phyloP scores from a whole-genome alignment of 1,140 invertebrate species.

The Notospermus geniculatus region DNA sequence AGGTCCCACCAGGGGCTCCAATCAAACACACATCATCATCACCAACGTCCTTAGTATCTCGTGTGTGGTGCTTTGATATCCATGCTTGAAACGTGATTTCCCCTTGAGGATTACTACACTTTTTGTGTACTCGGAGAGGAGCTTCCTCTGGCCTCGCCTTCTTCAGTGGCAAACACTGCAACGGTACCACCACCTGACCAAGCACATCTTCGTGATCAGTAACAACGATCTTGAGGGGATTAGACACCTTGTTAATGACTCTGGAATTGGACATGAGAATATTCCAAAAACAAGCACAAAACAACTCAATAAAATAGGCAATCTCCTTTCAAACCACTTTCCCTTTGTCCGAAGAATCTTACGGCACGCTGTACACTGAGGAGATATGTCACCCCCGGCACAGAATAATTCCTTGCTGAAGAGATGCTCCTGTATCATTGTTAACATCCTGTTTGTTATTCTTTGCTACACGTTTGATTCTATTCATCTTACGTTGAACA shows the following conservation, averaged over 20 bases:
- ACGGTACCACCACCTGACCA: conserved; percentile 43
- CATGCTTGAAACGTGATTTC: conserved; percentile 47
- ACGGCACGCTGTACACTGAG: neutral
- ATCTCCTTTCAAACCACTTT: neutral
- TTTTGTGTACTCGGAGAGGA: conserved; percentile 45
- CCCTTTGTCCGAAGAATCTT: neutral
- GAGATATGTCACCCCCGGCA: neutral
- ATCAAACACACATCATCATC: neutral
- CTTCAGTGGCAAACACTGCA: conserved; percentile 30
- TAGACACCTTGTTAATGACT: conserved; percentile 29
- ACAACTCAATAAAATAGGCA: neutral
- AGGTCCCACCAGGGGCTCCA: neutral
- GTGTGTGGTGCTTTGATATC: conserved; percentile 35
- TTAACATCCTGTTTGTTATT: too few relatives aligned
- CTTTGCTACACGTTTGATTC: too few relatives aligned
- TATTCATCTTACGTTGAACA: too few relatives aligned
- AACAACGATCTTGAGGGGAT: conserved; percentile 47
- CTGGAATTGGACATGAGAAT: conserved; percentile 27
- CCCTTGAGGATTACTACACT: conserved; percentile 41
- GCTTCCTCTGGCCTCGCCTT: conserved; percentile 30
- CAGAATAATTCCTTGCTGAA: neutral
- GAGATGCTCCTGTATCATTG: too few relatives aligned
- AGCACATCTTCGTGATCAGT: conserved; percentile 51
- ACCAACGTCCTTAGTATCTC: neutral
- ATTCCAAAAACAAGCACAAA: neutral